phyloP scores from a whole-genome alignment of 2,888 invertebrate species.

The Furcula furcula region DNA sequence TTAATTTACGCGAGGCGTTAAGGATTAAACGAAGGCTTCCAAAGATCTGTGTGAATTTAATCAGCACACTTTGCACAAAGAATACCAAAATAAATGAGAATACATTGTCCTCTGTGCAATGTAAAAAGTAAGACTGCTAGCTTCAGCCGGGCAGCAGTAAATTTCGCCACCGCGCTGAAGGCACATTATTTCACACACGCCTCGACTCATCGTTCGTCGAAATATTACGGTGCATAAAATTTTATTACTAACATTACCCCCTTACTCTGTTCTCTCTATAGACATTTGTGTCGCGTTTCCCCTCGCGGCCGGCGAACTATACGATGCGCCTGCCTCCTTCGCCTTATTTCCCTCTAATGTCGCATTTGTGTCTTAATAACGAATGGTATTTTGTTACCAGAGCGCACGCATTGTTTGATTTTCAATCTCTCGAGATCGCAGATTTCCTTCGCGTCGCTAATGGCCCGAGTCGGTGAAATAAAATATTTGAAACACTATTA shows the following conservation, averaged over 20 bases:
- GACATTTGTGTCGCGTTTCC: constrained; percentile 66
- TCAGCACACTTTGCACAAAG: constrained; percentile 8
- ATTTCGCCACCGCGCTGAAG: constrained; percentile 49
- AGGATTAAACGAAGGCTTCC: constrained; percentile 36
- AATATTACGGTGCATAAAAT: constrained; percentile 80
- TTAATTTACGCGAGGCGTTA: constrained; percentile 59
- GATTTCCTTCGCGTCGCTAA: constrained; percentile 61
- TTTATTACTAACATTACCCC: constrained; percentile 76
- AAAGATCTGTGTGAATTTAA: constrained; percentile 25
- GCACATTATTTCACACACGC: constrained; percentile 73
- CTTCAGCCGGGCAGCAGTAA: constrained; percentile 51
- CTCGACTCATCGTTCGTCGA: constrained; percentile 74
- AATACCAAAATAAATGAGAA: constrained; percentile 12
- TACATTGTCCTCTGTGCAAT: constrained; percentile 25
- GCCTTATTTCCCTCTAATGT: constrained; percentile 70
- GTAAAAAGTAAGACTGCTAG: constrained; percentile 36
- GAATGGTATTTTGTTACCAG: constrained; percentile 71
- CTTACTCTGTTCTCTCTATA: constrained; percentile 66
- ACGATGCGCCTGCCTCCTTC: constrained; percentile 47
- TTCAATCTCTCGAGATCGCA: constrained; percentile 67
- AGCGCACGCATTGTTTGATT: constrained; percentile 70
- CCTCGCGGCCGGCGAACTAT: constrained; percentile 32
- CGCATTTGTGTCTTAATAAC: constrained; percentile 77
- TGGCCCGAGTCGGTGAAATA: constrained; percentile 52
- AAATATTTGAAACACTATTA: constrained; percentile 59